A percentile compares a stretch with the other conserved stretches of the same genome.
Conservation (phyloP, 1,140 invertebrate genomes). For the Drosophila ficusphila region DNA sequence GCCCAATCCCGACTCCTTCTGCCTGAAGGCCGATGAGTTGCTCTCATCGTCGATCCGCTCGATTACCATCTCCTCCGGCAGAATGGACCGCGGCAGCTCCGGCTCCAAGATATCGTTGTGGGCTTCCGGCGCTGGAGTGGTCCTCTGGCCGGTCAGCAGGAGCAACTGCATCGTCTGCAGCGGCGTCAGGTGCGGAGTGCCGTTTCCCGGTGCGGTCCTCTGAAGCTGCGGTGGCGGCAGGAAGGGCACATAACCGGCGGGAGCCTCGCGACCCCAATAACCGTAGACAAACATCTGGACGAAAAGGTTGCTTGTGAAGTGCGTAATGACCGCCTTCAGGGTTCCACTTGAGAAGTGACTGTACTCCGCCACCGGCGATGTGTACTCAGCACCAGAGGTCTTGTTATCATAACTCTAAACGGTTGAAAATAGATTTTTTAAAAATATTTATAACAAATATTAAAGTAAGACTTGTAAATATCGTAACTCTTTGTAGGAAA, state of each 20-base stretch:
- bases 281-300: slow-evolving; percentile 76
- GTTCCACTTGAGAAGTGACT: slow-evolving; percentile 58
- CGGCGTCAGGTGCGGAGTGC: slow-evolving; percentile 8
- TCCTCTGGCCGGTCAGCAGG: slow-evolving; percentile 27
- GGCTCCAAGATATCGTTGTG: neutral
- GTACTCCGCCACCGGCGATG: slow-evolving; percentile 60
- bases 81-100: slow-evolving; percentile 11
- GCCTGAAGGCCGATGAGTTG: slow-evolving; percentile 17
- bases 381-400: slow-evolving; percentile 13
- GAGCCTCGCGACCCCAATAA: slow-evolving; percentile 35
- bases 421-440: neutral
- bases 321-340: slow-evolving; percentile 65
- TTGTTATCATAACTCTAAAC: slow-evolving; percentile 40
- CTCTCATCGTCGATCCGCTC: slow-evolving; percentile 1
- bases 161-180: slow-evolving; percentile 55
- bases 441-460: neutral
- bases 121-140: slow-evolving; percentile 10
- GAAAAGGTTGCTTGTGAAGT: slow-evolving; percentile 47
- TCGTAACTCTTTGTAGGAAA: too few relatives aligned
- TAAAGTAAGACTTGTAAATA: too few relatives aligned
- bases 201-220: neutral
- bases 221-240: slow-evolving; percentile 39
- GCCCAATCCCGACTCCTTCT: slow-evolving; percentile 16
- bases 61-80: slow-evolving; percentile 50
- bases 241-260: slow-evolving; percentile 53